Evolutionary conservation across 2,797 vertebrate genomes (phyloP).

Genomic region (Buceros bicornis): DNA sequence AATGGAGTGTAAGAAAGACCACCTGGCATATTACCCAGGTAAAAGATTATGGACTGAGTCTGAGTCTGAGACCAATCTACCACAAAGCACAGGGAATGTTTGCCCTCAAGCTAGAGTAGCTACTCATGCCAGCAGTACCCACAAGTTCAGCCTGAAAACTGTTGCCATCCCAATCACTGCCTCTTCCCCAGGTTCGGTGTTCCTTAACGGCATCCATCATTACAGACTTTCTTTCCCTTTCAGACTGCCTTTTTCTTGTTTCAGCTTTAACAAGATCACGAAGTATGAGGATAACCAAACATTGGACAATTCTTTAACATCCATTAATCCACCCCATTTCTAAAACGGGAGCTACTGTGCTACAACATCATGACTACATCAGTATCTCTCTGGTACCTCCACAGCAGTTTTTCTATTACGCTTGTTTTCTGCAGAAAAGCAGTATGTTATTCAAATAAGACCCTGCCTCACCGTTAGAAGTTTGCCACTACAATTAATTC

Average conservation of each 20-base stretch:
- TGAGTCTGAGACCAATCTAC: background rate
- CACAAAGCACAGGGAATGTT: background rate
- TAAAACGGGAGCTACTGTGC: background rate
- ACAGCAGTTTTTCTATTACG: background rate
- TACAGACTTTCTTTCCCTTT: background rate
- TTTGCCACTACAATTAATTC: constrained; percentile 63
- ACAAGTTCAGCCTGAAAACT: background rate
- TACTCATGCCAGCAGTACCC: background rate
- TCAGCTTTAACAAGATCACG: background rate
- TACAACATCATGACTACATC: background rate
- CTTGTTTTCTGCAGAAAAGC: background rate
- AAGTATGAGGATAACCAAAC: background rate
- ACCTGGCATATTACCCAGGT: background rate
- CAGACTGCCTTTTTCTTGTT: background rate
- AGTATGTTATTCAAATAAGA: constrained; percentile 26
- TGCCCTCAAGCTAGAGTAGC: background rate
- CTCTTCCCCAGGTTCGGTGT: background rate
- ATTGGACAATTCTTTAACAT: background rate
- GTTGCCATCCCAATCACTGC: background rate
- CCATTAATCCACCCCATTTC: background rate
- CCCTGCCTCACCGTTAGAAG: constrained; percentile 13
- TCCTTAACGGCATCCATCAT: background rate
- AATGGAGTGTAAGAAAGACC: background rate
- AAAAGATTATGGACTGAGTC: background rate
- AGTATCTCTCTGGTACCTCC: background rate